These are phyloP conservation scores for Oophaga pumilio DNA, from an alignment of 2,113 vertebrate species.

Conservation along the genomic window DNA sequence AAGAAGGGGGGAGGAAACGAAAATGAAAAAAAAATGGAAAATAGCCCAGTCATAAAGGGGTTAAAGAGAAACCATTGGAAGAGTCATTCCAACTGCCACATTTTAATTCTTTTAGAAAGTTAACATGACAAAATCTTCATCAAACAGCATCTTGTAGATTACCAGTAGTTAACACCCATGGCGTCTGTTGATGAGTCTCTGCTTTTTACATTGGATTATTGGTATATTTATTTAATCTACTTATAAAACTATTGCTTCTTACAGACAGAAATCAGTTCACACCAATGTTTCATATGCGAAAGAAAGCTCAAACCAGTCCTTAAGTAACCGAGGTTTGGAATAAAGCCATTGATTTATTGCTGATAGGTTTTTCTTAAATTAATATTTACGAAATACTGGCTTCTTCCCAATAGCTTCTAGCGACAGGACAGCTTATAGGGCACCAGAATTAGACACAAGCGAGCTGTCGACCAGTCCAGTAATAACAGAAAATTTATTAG, in stretches of 20 bases:
- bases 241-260: not conserved
- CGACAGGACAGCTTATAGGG: constrained; percentile 56
- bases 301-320: constrained; percentile 53
- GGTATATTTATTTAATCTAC: not conserved
- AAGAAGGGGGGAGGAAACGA: too few relatives aligned
- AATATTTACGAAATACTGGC: not conserved
- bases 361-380: constrained; percentile 53
- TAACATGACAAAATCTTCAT: not conserved
- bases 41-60: too few relatives aligned
- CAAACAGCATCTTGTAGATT: not conserved
- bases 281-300: constrained; percentile 45
- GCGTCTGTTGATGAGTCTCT: not conserved
- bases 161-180: not conserved
- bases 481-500: constrained; percentile 51
- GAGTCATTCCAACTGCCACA: not conserved
- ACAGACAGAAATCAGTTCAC: not conserved
- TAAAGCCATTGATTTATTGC: constrained; percentile 52
- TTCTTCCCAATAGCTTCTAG: constrained; percentile 53
- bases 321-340: constrained; percentile 52
- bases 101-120: not conserved
- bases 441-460: constrained; percentile 54
- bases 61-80: too few relatives aligned
- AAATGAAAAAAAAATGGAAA: too few relatives aligned
- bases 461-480: constrained; percentile 57
- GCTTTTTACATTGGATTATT: not conserved